Evolutionary conservation across 2,113 vertebrate species (phyloP).

Genomic region (Eulemur macaco): DNA sequence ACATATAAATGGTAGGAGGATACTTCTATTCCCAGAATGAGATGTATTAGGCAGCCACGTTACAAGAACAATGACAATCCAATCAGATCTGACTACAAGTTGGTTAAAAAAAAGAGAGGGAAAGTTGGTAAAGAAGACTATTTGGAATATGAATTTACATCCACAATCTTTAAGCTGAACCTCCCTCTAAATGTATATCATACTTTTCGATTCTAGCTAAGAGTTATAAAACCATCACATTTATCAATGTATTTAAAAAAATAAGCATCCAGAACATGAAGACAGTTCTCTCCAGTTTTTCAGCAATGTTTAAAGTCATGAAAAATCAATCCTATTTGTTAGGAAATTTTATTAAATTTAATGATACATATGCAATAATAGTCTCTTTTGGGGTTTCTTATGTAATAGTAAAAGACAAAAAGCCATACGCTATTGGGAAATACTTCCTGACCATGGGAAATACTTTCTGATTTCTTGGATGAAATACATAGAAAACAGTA

Average conservation of each 20-base stretch:
- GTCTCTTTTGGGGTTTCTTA: background rate
- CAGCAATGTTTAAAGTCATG: background rate
- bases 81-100: background rate
- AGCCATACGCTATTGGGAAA: background rate
- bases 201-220: background rate
- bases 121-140: background rate
- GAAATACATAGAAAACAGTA: background rate
- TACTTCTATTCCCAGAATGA: background rate
- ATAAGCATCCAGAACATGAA: background rate
- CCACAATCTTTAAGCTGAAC: background rate
- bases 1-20: background rate
- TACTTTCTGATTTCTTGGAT: background rate
- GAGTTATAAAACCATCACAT: background rate
- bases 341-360: constrained; percentile 6
- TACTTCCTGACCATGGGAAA: background rate
- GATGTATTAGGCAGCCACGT: background rate
- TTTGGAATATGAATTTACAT: background rate
- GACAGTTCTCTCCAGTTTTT: background rate
- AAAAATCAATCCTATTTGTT: background rate
- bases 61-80: background rate
- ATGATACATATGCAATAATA: background rate
- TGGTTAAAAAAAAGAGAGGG: background rate
- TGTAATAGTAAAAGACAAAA: background rate
- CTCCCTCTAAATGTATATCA: background rate
- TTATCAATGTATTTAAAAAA: background rate